These are phyloP conservation scores for Notospermus geniculatus DNA, from an alignment of 1,140 invertebrate genomes.

Conservation along the genomic window DNA sequence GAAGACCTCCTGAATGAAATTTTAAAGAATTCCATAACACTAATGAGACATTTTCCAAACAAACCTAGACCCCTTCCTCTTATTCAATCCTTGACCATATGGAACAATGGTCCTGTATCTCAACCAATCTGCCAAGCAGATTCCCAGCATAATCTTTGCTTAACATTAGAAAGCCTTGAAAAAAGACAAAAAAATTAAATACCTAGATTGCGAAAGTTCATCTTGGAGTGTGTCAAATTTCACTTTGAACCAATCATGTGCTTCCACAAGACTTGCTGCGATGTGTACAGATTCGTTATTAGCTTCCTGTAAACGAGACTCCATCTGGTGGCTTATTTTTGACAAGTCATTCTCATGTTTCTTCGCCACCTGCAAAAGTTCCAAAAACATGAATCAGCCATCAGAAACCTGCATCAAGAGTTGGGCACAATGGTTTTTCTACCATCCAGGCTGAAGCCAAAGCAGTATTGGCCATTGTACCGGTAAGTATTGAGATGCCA, in stretches of 20 bases:
- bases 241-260: constrained; percentile 49
- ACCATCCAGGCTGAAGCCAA: no score
- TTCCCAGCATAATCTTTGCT: no score
- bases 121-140: not conserved
- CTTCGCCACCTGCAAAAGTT: constrained; percentile 27
- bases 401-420: no score
- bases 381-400: no score
- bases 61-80: not conserved
- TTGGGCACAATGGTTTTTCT: no score
- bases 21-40: not conserved
- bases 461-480: no score
- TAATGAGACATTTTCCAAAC: not conserved
- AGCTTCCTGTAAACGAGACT: constrained; percentile 37
- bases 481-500: no score
- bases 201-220: constrained; percentile 40
- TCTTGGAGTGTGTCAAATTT: constrained; percentile 48
- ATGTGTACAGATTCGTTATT: constrained; percentile 47
- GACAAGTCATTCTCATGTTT: constrained; percentile 35
- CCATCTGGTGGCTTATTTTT: constrained; percentile 30
- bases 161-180: no score
- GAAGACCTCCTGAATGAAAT: not conserved
- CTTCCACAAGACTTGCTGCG: constrained; percentile 22
- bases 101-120: no score
- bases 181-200: no score
- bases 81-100: not conserved